A percentile compares a stretch with the other conserved stretches of the same genome.
phyloP scores from a whole-genome alignment of 2,888 invertebrate species.

The Formica aserva region DNA sequence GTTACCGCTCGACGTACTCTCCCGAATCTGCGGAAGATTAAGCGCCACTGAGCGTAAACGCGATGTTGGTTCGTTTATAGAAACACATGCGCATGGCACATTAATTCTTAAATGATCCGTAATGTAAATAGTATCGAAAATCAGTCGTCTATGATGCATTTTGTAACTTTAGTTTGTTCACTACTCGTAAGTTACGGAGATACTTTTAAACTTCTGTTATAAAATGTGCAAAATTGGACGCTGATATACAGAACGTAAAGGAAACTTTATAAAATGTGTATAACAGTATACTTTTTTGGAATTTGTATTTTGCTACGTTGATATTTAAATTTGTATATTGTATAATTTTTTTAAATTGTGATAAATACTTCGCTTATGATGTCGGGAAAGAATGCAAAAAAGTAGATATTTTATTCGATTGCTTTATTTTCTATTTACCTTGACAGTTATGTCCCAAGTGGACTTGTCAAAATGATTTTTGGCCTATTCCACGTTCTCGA shows the following conservation, averaged over 20 bases:
- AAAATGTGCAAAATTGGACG: not conserved
- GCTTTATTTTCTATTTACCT: not conserved
- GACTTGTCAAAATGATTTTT: not conserved
- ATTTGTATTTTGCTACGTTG: not conserved
- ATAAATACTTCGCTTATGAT: not conserved
- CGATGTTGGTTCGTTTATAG: not conserved
- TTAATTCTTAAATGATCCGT: not conserved
- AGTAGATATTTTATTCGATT: too few species aligned
- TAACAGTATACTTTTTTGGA: not conserved
- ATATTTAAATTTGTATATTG: not conserved
- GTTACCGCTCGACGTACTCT: slow-evolving; percentile 23
- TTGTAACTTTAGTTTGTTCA: not conserved
- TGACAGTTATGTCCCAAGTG: not conserved
- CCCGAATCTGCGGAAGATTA: slow-evolving; percentile 39
- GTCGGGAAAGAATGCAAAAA: not conserved
- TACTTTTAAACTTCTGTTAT: not conserved
- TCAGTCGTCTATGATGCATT: not conserved
- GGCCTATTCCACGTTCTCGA: not conserved
- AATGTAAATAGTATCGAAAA: not conserved
- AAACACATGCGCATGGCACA: not conserved
- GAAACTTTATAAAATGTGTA: not conserved
- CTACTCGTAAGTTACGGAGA: not conserved
- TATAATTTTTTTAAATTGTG: not conserved
- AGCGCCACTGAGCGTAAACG: slow-evolving; percentile 14
- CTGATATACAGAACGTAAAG: not conserved